A percentile compares a stretch with the other conserved stretches of the same genome.
phyloP scores from a whole-genome alignment of 2,797 vertebrate species.

The Phoxinus dragarum region DNA sequence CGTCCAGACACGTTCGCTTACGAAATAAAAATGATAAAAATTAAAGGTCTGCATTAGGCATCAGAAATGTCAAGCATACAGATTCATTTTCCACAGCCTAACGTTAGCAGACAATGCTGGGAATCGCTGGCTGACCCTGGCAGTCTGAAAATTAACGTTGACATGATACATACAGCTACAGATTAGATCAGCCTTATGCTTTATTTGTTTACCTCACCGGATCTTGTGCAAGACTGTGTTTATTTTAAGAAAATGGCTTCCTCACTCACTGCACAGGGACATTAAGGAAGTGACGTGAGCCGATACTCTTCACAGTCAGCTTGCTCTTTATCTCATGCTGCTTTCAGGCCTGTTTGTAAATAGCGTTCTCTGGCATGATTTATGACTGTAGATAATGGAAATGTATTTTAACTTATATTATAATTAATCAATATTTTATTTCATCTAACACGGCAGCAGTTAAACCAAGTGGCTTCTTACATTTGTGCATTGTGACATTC shows the following conservation, averaged over 20 bases:
- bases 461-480: neutral
- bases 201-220: conserved; percentile 42
- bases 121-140: neutral
- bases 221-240: conserved; percentile 32
- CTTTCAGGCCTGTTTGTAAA: conserved; percentile 11
- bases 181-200: conserved; percentile 34
- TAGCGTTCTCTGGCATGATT: neutral
- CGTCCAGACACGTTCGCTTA: conserved; percentile 32
- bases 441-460: neutral
- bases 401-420: neutral
- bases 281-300: conserved; percentile 51
- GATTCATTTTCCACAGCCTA: neutral
- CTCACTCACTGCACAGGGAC: conserved; percentile 30
- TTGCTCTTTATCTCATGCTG: conserved; percentile 26
- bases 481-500: neutral
- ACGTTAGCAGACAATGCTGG: neutral
- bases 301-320: neutral
- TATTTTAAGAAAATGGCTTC: conserved; percentile 56
- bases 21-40: conserved; percentile 20
- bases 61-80: conserved; percentile 16
- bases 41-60: conserved; percentile 10
- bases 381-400: neutral
- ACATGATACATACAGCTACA: conserved; percentile 20
- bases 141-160: conserved; percentile 29
- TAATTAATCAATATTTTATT: neutral